Conservation (phyloP, 2,797 vertebrate species). For the Enteromius argenteus region DNA sequence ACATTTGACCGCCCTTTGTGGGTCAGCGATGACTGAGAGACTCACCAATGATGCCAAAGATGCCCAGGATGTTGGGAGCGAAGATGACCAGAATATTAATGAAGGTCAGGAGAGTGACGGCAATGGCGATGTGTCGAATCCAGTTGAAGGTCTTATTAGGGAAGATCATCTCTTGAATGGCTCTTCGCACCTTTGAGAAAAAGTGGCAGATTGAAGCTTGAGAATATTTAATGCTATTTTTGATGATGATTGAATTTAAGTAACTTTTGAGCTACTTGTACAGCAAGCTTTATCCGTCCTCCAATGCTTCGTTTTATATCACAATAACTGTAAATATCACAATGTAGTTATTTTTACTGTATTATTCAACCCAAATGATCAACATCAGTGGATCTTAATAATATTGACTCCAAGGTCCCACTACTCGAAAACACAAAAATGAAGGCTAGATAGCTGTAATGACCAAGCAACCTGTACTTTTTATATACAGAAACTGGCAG, state of each 20-base stretch:
- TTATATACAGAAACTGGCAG: not conserved
- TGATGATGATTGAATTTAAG: not conserved
- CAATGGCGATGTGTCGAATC: conserved; percentile 88
- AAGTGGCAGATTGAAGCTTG: not conserved
- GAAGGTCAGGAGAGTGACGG: conserved; percentile 81
- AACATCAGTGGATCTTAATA: not conserved
- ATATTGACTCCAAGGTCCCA: not conserved
- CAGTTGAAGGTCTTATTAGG: conserved; percentile 91
- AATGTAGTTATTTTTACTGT: not conserved
- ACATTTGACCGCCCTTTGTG: not conserved
- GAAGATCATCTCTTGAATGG: conserved; percentile 95
- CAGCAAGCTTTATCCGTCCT: not conserved
- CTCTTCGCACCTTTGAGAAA: conserved; percentile 87
- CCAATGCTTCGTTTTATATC: not conserved
- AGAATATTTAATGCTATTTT: not conserved
- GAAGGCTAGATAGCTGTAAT: not conserved
- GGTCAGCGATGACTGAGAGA: conserved; percentile 28
- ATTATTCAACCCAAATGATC: not conserved
- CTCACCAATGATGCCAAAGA: conserved; percentile 96
- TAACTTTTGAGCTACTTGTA: not conserved
- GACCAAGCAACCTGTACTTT: not conserved
- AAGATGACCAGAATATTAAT: conserved; percentile 98
- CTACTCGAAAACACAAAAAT: not conserved
- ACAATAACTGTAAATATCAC: not conserved
- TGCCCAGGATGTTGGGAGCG: conserved; percentile 95